Percentiles rank a stretch among this genome's conserved stretches.
phyloP scores from a whole-genome alignment of 2,888 invertebrate genomes.

The Polyommatus icarus region DNA sequence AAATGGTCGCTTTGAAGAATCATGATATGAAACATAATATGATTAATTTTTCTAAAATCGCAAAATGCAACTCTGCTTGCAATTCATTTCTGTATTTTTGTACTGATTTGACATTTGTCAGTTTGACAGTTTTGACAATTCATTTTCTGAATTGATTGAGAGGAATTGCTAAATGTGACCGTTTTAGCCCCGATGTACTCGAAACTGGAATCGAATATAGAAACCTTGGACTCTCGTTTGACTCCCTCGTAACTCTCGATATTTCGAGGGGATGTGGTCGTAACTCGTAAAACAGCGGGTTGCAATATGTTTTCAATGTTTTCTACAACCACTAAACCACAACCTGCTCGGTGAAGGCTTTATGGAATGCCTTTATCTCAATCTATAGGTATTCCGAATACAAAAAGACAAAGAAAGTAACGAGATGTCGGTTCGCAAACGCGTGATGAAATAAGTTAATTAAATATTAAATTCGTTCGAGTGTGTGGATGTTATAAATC shows the following conservation, averaged over 20 bases:
- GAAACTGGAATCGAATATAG: neutral
- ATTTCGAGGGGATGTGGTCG: constrained; percentile 2
- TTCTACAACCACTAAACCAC: constrained; percentile 2
- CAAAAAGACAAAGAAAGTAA: neutral
- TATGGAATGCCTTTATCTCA: neutral
- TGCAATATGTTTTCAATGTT: neutral
- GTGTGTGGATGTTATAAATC: constrained; percentile 23
- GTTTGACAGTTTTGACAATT: too few relatives aligned
- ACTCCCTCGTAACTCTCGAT: neutral
- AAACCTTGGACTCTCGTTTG: neutral
- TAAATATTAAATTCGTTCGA: constrained; percentile 14
- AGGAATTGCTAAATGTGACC: too few relatives aligned
- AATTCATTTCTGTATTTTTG: too few relatives aligned
- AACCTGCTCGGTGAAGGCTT: neutral
- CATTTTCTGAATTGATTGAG: too few relatives aligned
- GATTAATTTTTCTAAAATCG: too few relatives aligned
- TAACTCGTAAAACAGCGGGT: constrained; percentile 13
- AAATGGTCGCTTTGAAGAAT: too few relatives aligned
- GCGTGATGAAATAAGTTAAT: constrained; percentile 22
- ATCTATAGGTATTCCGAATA: neutral
- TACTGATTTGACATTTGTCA: too few relatives aligned
- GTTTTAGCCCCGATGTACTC: too few relatives aligned
- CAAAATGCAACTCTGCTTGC: too few relatives aligned
- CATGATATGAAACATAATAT: too few relatives aligned
- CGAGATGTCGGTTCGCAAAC: neutral